These are phyloP conservation scores for Leptocoma aspasia DNA, from an alignment of 2,113 vertebrate genomes.

Conservation along the genomic window DNA sequence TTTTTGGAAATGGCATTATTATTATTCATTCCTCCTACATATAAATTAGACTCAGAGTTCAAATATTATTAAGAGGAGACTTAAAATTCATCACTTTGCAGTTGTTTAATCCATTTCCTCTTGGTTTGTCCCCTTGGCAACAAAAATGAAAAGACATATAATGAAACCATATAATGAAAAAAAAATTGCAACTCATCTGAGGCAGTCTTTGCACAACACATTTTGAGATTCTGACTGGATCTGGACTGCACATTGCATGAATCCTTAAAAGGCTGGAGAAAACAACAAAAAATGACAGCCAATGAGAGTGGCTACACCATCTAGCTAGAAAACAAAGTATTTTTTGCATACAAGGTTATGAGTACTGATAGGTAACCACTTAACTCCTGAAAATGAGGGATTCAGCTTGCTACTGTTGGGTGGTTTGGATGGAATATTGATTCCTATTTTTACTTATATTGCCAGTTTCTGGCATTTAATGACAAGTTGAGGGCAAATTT, in stretches of 20 bases:
- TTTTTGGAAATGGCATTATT: not conserved
- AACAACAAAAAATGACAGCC: not conserved
- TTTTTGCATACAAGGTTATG: not conserved
- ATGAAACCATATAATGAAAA: not conserved
- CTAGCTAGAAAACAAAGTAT: not conserved
- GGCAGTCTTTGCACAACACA: not conserved
- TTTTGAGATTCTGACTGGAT: not conserved
- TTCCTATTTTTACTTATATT: not conserved
- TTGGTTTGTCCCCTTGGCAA: not conserved
- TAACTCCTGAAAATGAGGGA: not conserved
- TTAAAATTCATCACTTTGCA: constrained; percentile 9
- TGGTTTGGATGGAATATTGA: not conserved
- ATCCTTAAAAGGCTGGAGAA: not conserved
- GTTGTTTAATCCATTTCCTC: constrained; percentile 18
- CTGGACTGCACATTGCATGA: not conserved
- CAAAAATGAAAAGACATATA: constrained; percentile 11
- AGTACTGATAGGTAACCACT: not conserved
- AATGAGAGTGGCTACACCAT: not conserved
- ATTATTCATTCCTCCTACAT: not conserved
- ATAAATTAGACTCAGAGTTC: not conserved
- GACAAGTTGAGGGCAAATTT: not conserved
- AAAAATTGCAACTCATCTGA: not conserved
- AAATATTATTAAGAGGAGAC: not conserved
- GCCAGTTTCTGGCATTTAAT: not conserved
- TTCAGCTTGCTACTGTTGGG: not conserved